Evolutionary conservation across 30 jellyfish, hydroid and myxozoan species (phyloP), one percentile per base, ranked within the genome.

Genomic region (Morbakka virulenta): DNA sequence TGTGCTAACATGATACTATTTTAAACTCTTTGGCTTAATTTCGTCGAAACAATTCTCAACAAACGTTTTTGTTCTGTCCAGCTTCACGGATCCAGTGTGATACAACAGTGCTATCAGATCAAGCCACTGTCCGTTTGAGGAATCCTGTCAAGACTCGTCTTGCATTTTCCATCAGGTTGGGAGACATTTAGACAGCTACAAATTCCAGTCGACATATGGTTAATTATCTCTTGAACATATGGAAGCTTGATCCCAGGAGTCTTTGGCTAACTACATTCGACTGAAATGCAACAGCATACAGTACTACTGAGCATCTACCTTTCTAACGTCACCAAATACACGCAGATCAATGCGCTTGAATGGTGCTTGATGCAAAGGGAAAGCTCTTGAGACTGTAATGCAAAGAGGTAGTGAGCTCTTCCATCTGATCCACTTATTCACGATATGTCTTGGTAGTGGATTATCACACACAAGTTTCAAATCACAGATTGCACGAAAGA

Each of bases 271-370:
- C 31, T 4, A 24, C 52, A 2, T 50, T 84, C 62, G 50, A 73
- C 28, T 89, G 95, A 20, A 28, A 64, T 3, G 48, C 93, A 32
- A 82, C 96, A 29, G 79, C 90, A 34, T 87, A 74, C 2, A 88
- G 31, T 2, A 52, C 69, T 22, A 87, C 97, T 33, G 50, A 87
- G 67, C 94, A 53, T 31, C 96, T 94, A 26, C 22, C 48, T 28
- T 30, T 49, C 97, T 80, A 30, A 90, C 97, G 52, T 81, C 95
- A 12, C 91, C 85, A 30, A 88, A 81, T 30, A 88, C 87, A 68
- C 81, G 91, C 1, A 72, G 50, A 52, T 80, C 95, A 24, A 88
- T 33, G 28, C 41, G 21, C 20, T 72, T 28, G 24, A 88, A 35
- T 17, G 64, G 48, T 1, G 52, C 76, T 32, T 35, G 50, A 32